Evolutionary conservation across 2,797 vertebrate species (phyloP), one percentile per base, ranked within the genome.

Genomic region (Lagodon rhomboides): DNA sequence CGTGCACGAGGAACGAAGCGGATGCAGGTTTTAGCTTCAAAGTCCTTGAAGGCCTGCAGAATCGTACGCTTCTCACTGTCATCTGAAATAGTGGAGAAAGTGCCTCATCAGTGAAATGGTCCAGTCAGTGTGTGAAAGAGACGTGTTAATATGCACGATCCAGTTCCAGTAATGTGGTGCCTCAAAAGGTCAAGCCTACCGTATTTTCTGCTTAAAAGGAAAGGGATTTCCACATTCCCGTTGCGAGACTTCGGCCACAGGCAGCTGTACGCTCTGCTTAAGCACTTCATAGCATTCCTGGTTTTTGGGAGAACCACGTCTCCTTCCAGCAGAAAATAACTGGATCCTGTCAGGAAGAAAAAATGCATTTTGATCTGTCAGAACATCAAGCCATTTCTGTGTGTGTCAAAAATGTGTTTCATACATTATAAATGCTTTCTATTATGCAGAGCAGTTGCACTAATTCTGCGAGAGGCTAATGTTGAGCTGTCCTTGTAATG

Each of bases 1-100:
- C 0, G 0, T 0, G 0, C 0, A 0, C 69, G 77, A 5, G 86
- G 82, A 56, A 88, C 6, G 25, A 92, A 93, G 20, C 76, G 90
- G 38, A 95, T 70, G 77, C 93, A 94, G 68, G 93, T 94, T 12
- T 22, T 55, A 3, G 2, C 1, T 30, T 70, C 18, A 5, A 94
- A 75, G 16, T 27, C 77, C 10, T 68, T 70, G 67, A 92, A 60
- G 41, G 92, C 85, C 0, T 0, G 0, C 3, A 77, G 0, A 58
- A 93, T 92, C 2, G 0, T 0, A 0, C 0, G 54, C 68, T 0
- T 80, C 38, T 93, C 92, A 0, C 0, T 0, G 7, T 18, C 0
- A 0, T 80, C 93, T 93, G 3, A 18, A 54, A 27, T 51, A 13
- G 11, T 3, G 3, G 25, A 62, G 30, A 11, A 77, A 77, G 13